These are phyloP conservation scores for Sciaenops ocellatus DNA, from an alignment of 2,797 vertebrate species.

Conservation along the genomic window DNA sequence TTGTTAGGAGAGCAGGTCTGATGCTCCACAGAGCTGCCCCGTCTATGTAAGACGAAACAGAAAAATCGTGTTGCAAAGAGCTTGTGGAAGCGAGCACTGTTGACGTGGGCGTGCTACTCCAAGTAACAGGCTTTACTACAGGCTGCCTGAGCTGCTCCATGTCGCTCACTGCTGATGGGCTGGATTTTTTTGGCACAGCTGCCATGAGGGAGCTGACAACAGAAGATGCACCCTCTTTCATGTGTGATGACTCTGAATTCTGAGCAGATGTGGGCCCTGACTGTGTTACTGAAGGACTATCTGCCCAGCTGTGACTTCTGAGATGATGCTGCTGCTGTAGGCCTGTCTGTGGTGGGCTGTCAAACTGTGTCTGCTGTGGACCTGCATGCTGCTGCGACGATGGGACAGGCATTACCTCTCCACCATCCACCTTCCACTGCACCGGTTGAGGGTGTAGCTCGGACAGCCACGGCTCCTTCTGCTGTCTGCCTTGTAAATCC, in stretches of 20 bases:
- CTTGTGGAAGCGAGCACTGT: conserved; percentile 58
- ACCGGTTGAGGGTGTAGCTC: conserved; percentile 67
- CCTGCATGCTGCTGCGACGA: conserved; percentile 62
- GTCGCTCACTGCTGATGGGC: conserved; percentile 59
- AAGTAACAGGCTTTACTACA: conserved; percentile 47
- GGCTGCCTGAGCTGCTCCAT: conserved; percentile 67
- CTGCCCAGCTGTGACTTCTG: conserved; percentile 65
- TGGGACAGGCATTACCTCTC: conserved; percentile 73
- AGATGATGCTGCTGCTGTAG: conserved; percentile 68
- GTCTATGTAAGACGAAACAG: conserved; percentile 62
- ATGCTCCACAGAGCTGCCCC: conserved; percentile 79
- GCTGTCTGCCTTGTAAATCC: conserved; percentile 64
- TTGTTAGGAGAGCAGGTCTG: conserved; percentile 59
- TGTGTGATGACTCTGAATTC: conserved; percentile 58
- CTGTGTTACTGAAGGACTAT: conserved; percentile 59
- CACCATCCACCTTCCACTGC: conserved; percentile 80
- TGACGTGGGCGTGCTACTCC: conserved; percentile 67
- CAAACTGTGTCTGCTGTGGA: conserved; percentile 55
- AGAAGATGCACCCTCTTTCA: conserved; percentile 58
- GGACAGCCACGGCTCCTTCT: conserved; percentile 64
- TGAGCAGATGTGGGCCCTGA: conserved; percentile 54
- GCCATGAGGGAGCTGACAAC: conserved; percentile 45
- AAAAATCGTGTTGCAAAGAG: conserved; percentile 65
- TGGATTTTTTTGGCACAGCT: conserved; percentile 62
- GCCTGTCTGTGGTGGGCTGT: conserved; percentile 40